Conservation (phyloP, 2,113 vertebrate genomes). For the Chaetura pelagica region DNA sequence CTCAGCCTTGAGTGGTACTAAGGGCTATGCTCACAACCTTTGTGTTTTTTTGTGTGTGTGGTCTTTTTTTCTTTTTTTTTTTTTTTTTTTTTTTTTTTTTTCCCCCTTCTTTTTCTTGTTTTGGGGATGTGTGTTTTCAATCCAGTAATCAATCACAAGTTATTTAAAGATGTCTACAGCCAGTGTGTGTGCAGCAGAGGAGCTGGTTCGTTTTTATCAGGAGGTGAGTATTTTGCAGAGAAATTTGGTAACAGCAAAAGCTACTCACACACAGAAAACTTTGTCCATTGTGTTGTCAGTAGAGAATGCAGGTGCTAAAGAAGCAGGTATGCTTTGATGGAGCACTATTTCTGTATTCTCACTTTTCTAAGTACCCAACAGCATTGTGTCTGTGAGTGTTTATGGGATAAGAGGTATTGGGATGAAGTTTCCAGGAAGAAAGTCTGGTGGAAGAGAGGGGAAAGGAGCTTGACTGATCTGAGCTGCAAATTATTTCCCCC, state of each 20-base stretch:
- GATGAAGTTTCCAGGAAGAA: neutral
- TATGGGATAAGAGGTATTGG: neutral
- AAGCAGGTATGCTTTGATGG: neutral
- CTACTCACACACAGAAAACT: neutral
- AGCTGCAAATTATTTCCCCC: neutral
- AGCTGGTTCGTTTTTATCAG: neutral
- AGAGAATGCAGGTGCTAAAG: neutral
- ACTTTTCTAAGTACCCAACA: neutral
- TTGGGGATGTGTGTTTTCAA: too few species aligned
- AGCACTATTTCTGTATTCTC: neutral
- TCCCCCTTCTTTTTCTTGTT: too few species aligned
- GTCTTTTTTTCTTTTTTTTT: too few species aligned
- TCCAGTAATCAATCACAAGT: neutral
- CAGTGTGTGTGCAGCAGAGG: neutral
- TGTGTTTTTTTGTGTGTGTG: too few species aligned
- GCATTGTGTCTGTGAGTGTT: fast-evolving
- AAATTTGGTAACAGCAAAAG: neutral
- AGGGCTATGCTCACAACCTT: neutral
- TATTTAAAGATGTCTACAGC: neutral
- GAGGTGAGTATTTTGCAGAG: neutral
- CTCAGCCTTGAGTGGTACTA: neutral
- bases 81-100: too few species aligned
- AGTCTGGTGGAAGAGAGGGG: neutral
- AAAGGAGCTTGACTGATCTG: neutral
- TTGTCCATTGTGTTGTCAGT: neutral